Conservation (phyloP, 64 coral and sea anemone species). For the Actinia tenebrosa region DNA sequence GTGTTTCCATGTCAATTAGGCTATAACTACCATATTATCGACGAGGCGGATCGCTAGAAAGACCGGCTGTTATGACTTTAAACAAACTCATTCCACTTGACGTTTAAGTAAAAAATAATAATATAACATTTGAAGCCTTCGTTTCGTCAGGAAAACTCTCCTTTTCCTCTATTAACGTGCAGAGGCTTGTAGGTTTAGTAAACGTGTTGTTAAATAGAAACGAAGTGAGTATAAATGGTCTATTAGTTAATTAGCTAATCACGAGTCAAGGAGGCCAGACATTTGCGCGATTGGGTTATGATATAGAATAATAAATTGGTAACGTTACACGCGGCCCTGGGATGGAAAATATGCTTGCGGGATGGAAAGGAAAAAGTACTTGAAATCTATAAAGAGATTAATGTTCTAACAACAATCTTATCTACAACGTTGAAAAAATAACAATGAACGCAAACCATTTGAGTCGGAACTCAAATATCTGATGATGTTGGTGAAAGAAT, state of each 20-base stretch:
- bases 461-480: background rate
- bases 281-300: background rate
- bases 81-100: background rate
- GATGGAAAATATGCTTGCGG: background rate
- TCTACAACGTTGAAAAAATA: background rate
- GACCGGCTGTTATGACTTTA: background rate
- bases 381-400: background rate
- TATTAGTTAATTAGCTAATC: conserved; percentile 4
- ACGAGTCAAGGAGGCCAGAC: background rate
- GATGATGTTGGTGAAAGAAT: background rate
- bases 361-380: conserved; percentile 13
- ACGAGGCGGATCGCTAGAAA: conserved; percentile 48
- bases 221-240: background rate
- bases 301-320: background rate
- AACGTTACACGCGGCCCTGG: background rate
- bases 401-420: background rate
- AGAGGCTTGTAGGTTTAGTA: background rate
- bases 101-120: background rate
- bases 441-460: background rate
- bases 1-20: conserved; percentile 31
- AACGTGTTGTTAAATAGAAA: background rate
- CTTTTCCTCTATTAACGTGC: background rate
- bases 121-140: background rate
- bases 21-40: conserved; percentile 61
- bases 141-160: background rate